Evolutionary conservation across 2,113 vertebrate genomes (phyloP).

Genomic region (Microcebus lehilahytsara): DNA sequence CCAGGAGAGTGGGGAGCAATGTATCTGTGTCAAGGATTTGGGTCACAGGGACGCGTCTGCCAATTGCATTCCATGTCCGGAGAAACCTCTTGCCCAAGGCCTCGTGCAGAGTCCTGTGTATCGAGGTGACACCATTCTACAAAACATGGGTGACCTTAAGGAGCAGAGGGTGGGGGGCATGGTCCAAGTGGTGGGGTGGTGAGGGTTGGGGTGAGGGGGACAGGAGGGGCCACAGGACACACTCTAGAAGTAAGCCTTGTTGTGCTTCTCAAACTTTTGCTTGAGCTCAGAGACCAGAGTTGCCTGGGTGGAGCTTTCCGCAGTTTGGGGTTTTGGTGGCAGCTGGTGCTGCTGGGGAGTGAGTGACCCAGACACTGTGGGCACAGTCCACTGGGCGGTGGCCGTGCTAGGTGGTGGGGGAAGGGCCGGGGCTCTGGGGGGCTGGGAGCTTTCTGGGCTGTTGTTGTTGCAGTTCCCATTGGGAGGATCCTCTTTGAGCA

Average conservation of each 20-base stretch:
- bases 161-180: background rate
- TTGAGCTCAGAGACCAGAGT: slow-evolving; percentile 96
- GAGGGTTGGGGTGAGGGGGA: background rate
- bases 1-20: background rate
- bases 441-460: slow-evolving; percentile 56
- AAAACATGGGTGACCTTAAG: slow-evolving; percentile 38
- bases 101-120: background rate
- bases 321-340: slow-evolving; percentile 79
- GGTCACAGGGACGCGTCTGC: background rate
- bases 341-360: slow-evolving; percentile 80
- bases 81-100: background rate
- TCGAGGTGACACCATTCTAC: background rate
- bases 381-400: slow-evolving; percentile 77
- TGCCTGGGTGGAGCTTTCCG: slow-evolving; percentile 78
- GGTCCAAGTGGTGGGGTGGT: background rate
- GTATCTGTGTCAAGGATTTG: background rate
- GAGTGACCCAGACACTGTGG: slow-evolving; percentile 91
- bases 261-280: slow-evolving; percentile 92
- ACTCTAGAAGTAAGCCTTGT: slow-evolving; percentile 86
- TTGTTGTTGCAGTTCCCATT: slow-evolving; percentile 85
- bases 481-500: slow-evolving; percentile 75
- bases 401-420: slow-evolving; percentile 79
- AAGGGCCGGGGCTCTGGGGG: slow-evolving; percentile 81
- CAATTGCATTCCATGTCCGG: background rate
- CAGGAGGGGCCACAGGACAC: background rate